Base-by-base conservation (phyloP, 2,888 invertebrate genomes). In the Anorthoa munda region DNA sequence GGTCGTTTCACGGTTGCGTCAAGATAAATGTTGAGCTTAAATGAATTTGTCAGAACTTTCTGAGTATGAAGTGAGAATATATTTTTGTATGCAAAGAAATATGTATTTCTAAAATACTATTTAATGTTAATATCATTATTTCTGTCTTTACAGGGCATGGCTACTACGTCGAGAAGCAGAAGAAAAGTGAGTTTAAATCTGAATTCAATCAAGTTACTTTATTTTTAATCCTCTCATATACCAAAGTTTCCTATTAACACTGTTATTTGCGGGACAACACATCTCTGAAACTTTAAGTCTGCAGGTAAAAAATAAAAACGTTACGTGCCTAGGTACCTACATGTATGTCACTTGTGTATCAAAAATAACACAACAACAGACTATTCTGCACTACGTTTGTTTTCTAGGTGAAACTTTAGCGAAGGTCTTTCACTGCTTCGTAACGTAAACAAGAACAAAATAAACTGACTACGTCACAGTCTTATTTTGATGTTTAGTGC, bases 101-200 rank as follows among this genome's bases (percentile, higher is more conserved):
- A 48, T 31, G 0, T 11, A 12, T 51, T 55, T 23, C 3, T 18
- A 2, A 31, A 26, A 48, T 18, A 53, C 13, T 50, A 21, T 48
- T 75, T 58, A 23, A 18, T 59, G 18, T 31, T 83, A 67, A 77
- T 81, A 69, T 72, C 9, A 56, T 45, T 70, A 55, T 78, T 84
- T 81, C 87, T 88, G 86, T 90, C 73, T 89, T 94, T 93, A 64
- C 94, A 95, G 95, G 95, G 95, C 77, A 95, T 95, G 95, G 90
- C 90, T 58, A 90, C 90, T 67, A 90, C 90, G n/a, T 90, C 90
- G 68, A 89, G 90, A 71, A 90, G 86, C 82, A 89, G 90, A 75
- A 90, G 92, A 90, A 92, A 92, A 91, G 92, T 92, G 75, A 92
- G 90, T 87, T 70, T 12, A 23, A 15, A 18, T 68, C 55, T 39